Conservation (phyloP, 2,113 vertebrate genomes). For the Vulpes lagopus region DNA sequence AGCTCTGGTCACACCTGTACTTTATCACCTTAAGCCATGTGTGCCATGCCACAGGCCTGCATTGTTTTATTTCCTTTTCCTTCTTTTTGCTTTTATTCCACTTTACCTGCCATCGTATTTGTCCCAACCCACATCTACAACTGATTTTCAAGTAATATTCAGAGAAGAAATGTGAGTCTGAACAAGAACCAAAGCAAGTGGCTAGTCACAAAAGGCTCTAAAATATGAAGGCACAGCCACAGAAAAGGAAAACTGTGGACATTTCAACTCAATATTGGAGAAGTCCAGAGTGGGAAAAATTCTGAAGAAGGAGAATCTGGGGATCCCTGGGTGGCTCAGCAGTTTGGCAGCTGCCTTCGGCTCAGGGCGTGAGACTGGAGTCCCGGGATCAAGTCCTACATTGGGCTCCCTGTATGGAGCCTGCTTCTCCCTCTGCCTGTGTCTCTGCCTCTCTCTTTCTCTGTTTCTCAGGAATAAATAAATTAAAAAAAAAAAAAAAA, state of each 20-base stretch:
- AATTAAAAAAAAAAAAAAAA: no score
- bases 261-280: not conserved
- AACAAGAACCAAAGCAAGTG: not conserved
- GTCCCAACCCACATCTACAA: not conserved
- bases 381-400: no score
- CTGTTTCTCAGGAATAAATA: no score
- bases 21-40: not conserved
- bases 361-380: no score
- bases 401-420: no score
- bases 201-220: not conserved
- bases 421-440: no score
- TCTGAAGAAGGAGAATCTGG: not conserved
- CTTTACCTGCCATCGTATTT: not conserved
- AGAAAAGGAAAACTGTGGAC: not conserved
- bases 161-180: conserved; percentile 30
- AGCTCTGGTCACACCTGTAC: not conserved
- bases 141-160: not conserved
- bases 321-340: no score
- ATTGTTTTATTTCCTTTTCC: not conserved
- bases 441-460: no score
- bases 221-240: not conserved
- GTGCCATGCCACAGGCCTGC: not conserved
- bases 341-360: no score
- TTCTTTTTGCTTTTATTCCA: conserved; percentile 23
- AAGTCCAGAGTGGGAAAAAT: not conserved